Evolutionary conservation across 2,888 invertebrate species (phyloP).

Genomic region (Sturmia bella): DNA sequence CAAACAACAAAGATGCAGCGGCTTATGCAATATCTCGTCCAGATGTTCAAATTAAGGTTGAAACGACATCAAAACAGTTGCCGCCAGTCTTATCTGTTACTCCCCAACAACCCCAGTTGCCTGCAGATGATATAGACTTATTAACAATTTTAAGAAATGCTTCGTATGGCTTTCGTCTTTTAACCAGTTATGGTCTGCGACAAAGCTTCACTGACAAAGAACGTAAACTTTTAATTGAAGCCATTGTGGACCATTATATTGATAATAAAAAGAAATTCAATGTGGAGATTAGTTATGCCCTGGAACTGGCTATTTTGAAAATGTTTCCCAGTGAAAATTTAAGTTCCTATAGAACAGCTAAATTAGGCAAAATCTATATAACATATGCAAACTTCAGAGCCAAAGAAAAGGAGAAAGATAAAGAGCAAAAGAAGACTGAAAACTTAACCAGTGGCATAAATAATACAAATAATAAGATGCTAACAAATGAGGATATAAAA

Average conservation of each 20-base stretch:
- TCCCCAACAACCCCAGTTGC: not conserved
- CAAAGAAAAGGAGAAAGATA: conserved; percentile 59
- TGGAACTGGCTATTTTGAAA: conserved; percentile 76
- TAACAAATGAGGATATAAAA: not conserved
- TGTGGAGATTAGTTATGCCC: conserved; percentile 74
- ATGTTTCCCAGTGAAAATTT: conserved; percentile 76
- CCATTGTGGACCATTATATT: conserved; percentile 76
- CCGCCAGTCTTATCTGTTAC: not conserved
- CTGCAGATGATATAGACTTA: conserved; percentile 17
- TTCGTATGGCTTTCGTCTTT: conserved; percentile 70
- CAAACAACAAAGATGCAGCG: not conserved
- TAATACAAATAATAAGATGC: not conserved
- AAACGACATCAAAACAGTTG: not conserved
- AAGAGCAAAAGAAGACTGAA: not conserved
- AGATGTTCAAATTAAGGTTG: not conserved
- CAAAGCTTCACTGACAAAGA: conserved; percentile 73
- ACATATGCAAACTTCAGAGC: conserved; percentile 72
- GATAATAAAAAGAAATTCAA: conserved; percentile 75
- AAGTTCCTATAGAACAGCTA: conserved; percentile 76
- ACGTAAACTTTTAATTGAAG: conserved; percentile 74
- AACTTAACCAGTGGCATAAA: too few relatives aligned
- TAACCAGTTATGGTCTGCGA: conserved; percentile 72
- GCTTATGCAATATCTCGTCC: not conserved
- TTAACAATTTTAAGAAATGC: conserved; percentile 50
- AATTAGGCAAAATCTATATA: conserved; percentile 77